Conservation (phyloP, 2,888 invertebrate genomes). For the Antheraea yamamai region DNA sequence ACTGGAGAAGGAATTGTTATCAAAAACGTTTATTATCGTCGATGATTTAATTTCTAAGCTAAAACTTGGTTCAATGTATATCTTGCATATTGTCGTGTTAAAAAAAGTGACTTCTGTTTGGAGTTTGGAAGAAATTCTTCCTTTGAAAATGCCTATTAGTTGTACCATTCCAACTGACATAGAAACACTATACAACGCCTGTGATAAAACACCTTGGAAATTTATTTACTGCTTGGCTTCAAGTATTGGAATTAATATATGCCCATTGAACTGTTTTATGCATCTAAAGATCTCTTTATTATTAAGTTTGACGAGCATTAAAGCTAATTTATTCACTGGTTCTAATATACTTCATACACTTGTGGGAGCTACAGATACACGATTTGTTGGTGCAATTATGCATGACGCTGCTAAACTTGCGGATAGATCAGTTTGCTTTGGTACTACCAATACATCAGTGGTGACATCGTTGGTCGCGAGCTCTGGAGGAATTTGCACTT, state of each 20-base stretch:
- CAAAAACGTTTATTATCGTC: constrained; percentile 50
- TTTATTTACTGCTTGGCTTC: constrained; percentile 73
- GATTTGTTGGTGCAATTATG: constrained; percentile 62
- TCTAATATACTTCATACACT: constrained; percentile 64
- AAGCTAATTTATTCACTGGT: constrained; percentile 52
- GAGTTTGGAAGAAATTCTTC: constrained; percentile 54
- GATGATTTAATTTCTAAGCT: constrained; percentile 64
- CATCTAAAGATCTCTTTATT: constrained; percentile 68
- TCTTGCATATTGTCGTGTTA: constrained; percentile 48
- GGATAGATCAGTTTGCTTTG: constrained; percentile 50
- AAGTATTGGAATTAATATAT: constrained; percentile 59
- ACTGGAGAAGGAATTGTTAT: constrained; percentile 40
- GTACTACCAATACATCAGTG: constrained; percentile 48
- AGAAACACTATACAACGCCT: constrained; percentile 51
- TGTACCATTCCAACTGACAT: constrained; percentile 53
- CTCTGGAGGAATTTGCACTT: constrained; percentile 62
- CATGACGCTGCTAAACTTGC: constrained; percentile 58
- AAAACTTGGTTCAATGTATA: constrained; percentile 53
- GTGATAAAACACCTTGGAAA: constrained; percentile 63
- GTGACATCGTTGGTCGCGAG: constrained; percentile 54
- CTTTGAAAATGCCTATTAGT: constrained; percentile 49
- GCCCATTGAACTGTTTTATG: constrained; percentile 70
- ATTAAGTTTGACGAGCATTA: constrained; percentile 67
- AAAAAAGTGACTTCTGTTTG: constrained; percentile 56
- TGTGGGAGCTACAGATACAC: constrained; percentile 59